phyloP scores from a whole-genome alignment of 2,113 vertebrate species.

The Perca flavescens region DNA sequence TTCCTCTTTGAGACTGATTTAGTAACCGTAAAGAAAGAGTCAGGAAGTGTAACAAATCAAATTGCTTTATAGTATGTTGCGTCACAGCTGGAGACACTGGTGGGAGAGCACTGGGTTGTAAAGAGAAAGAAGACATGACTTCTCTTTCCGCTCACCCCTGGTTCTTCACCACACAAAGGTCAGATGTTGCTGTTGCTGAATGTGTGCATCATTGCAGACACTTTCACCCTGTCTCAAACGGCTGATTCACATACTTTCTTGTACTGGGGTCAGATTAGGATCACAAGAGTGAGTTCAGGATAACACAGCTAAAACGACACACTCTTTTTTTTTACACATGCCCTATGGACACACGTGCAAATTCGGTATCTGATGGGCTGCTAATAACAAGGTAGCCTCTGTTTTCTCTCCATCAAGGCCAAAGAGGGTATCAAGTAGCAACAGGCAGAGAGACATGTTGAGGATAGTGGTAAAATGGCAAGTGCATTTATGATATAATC shows the following conservation, averaged over 20 bases:
- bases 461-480: background rate
- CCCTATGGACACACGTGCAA: background rate
- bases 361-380: slow-evolving; percentile 4
- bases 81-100: slow-evolving; percentile 26
- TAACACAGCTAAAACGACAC: background rate
- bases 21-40: background rate
- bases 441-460: background rate
- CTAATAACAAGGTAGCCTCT: slow-evolving; percentile 27
- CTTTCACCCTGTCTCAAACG: background rate
- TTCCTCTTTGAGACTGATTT: background rate
- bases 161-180: slow-evolving; percentile 55
- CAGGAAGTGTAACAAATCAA: slow-evolving; percentile 8
- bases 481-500: background rate
- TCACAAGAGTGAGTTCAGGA: background rate
- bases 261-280: background rate
- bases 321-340: background rate
- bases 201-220: background rate
- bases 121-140: slow-evolving; percentile 21
- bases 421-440: slow-evolving; percentile 34
- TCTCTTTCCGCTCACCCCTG: slow-evolving; percentile 36
- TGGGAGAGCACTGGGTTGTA: background rate
- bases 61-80: slow-evolving; percentile 39
- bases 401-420: slow-evolving; percentile 33
- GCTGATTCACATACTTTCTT: background rate
- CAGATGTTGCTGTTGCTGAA: slow-evolving; percentile 1